Base-by-base conservation (phyloP, 2,113 vertebrate genomes). In the Myiozetetes cayanensis region DNA sequence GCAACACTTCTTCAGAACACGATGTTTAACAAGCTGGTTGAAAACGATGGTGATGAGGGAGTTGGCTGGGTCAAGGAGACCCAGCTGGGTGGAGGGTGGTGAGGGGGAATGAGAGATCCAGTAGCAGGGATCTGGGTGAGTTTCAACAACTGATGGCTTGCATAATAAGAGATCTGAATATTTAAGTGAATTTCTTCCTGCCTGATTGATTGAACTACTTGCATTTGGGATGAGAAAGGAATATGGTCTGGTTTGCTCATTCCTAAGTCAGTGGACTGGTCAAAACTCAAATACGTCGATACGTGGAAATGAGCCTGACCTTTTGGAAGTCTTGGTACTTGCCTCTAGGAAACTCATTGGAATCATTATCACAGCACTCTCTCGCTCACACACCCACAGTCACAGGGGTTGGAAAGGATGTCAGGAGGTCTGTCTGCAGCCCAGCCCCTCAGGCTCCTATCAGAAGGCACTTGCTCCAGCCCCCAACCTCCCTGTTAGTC, bases 301-400 rank as follows among this genome's bases (percentile, higher is more conserved):
- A 58, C 7, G 30, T 5, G 61, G 62, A 30, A 84, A 49, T 0
- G 0, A 84, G 59, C 13, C 13, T 68, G 4, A 19, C 4, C 7
- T 68, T 81, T 14, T 30, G 12, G 15, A 49, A 56, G 52, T 62
- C n/a, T 30, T 61, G 35, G 41, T 27, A 58, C 18, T 21, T 47
- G 31, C 28, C 59, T 53, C 27, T 10, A 84, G 46, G 49, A 91
- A 55, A 63, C 9, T 55, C 15, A 27, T 0, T 21, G 30, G 18
- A 84, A 13, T 50, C 55, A 81, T 23, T 25, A 56, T 24, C 30
- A 14, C 3, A 0, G n/a, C 17, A 27, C 53, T 71, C 43, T 67
- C 58, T 43, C 10, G 23, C 47, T 67, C 46, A 66, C 31, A 73
- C 27, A 43, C 17, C 35, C 16, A 2, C 49, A 49, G 56, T 15